These are phyloP conservation scores for Stomatorhinus ivindoensis DNA, from an alignment of 2,113 vertebrate genomes.

Conservation along the genomic window DNA sequence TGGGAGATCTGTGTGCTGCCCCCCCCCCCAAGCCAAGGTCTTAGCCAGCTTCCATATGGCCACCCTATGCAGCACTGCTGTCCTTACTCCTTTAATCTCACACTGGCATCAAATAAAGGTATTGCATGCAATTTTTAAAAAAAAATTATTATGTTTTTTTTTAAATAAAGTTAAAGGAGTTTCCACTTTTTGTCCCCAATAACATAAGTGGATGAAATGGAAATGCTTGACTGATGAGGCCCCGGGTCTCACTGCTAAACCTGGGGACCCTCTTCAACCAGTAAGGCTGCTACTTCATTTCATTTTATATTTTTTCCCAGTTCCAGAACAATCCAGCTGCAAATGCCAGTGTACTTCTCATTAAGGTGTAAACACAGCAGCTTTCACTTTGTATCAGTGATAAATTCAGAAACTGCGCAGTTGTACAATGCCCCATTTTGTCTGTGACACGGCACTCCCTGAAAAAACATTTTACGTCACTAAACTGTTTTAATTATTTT, in stretches of 20 bases:
- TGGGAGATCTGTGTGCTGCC: not conserved
- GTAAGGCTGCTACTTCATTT: not conserved
- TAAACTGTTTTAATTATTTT: not conserved
- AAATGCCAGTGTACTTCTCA: constrained; percentile 20
- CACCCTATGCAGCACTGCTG: no score
- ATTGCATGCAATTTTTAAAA: no score
- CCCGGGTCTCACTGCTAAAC: not conserved
- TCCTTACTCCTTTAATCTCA: not conserved
- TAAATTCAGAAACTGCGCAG: not conserved
- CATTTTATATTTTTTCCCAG: not conserved
- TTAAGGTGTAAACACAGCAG: constrained; percentile 14
- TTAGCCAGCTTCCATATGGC: constrained; percentile 1
- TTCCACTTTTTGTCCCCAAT: not conserved
- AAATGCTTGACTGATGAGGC: not conserved
- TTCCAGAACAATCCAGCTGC: constrained; percentile 1
- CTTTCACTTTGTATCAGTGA: not conserved
- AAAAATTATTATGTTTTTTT: no score
- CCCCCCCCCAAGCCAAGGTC: constrained; percentile 4
- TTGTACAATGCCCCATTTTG: not conserved
- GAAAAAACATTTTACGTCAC: not conserved
- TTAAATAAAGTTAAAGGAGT: not conserved
- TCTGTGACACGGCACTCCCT: not conserved
- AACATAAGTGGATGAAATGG: not conserved
- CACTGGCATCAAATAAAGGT: not conserved
- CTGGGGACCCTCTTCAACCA: not conserved